These are phyloP conservation scores for Aleiodes testaceus DNA, from an alignment of 2,888 invertebrate species.

Conservation along the genomic window DNA sequence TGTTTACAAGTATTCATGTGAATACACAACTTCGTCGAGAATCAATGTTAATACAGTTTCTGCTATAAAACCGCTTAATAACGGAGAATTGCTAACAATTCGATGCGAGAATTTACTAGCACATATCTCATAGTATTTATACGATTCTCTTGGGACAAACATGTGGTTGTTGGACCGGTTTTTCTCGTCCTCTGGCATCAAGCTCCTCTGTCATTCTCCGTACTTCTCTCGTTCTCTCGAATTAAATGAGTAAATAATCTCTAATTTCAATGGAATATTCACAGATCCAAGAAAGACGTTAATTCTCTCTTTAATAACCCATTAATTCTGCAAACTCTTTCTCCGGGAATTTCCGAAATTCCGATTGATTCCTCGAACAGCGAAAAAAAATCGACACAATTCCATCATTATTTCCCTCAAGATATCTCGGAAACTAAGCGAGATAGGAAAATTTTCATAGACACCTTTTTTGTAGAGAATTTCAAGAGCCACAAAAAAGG, in stretches of 20 bases:
- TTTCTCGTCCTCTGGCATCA: slow-evolving; percentile 44
- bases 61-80: slow-evolving; percentile 45
- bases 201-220: neutral
- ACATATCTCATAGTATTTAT: slow-evolving; percentile 58
- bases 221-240: neutral
- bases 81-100: slow-evolving; percentile 60
- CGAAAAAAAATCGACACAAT: too few species aligned
- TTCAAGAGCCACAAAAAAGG: too few species aligned
- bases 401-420: too few species aligned
- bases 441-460: too few species aligned
- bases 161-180: slow-evolving; percentile 68
- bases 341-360: too few species aligned
- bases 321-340: too few species aligned
- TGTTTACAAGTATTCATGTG: neutral
- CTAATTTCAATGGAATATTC: neutral
- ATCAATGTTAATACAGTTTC: neutral
- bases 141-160: slow-evolving; percentile 59
- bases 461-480: too few species aligned
- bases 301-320: neutral
- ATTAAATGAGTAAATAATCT: neutral
- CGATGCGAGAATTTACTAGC: slow-evolving; percentile 47
- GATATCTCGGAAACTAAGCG: too few species aligned
- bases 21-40: neutral
- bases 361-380: too few species aligned
- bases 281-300: neutral